These are phyloP conservation scores for Strigamia crassipes DNA, from an alignment of 2,888 invertebrate genomes.

Conservation along the genomic window DNA sequence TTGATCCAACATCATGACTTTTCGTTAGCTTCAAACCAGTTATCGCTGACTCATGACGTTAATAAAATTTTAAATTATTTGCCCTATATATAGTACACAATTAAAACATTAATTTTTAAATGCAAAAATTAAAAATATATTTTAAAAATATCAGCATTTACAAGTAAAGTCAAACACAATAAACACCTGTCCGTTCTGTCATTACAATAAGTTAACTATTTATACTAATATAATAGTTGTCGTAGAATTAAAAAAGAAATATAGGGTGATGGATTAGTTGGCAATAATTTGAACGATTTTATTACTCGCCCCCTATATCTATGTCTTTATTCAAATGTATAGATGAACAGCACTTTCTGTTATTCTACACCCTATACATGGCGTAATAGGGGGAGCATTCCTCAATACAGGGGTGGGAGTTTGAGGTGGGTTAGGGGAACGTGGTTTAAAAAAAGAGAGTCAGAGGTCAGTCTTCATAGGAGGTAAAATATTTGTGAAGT, in stretches of 20 bases:
- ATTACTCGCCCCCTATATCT: slow-evolving; percentile 21
- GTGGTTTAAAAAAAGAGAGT: slow-evolving; percentile 1
- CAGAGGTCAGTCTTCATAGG: slow-evolving; percentile 27
- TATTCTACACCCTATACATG: slow-evolving; percentile 32
- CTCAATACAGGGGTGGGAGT: slow-evolving; percentile 30
- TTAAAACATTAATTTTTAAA: too few relatives aligned
- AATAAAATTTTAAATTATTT: too few relatives aligned
- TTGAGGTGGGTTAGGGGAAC: slow-evolving; percentile 22
- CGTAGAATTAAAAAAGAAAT: neutral
- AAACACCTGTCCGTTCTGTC: neutral
- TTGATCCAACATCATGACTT: too few relatives aligned
- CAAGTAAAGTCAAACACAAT: neutral
- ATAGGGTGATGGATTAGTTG: slow-evolving; percentile 6
- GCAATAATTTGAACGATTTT: slow-evolving; percentile 23
- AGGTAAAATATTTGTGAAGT: slow-evolving; percentile 33
- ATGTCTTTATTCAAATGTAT: slow-evolving; percentile 33
- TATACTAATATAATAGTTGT: neutral
- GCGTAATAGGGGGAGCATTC: slow-evolving; percentile 30
- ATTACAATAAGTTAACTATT: neutral
- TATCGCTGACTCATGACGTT: too few relatives aligned
- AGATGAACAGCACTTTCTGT: slow-evolving; percentile 34
- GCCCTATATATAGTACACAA: too few relatives aligned
- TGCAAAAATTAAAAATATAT: too few relatives aligned
- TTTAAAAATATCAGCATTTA: too few relatives aligned
- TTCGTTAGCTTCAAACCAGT: too few relatives aligned